Evolutionary conservation across 2,888 invertebrate species (phyloP), one percentile per base, ranked within the genome.

Genomic region (Rugalucina vietnamica): DNA sequence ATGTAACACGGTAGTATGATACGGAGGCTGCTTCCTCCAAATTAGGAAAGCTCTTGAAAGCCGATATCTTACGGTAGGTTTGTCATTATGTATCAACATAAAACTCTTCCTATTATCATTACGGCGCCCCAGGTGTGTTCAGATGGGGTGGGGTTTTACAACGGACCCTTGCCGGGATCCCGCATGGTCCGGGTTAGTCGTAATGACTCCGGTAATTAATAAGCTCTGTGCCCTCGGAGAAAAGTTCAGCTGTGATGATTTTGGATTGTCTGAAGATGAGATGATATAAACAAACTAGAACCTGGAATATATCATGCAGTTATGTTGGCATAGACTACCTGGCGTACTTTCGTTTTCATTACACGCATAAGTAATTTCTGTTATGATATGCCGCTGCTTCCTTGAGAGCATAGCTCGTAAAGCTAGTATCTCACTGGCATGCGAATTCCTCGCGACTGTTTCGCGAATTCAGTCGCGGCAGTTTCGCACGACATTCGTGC

Each of bases 11-110:
- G 32, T 65, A 65, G 34, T 4, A 12, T 65, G 34, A 8, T 29
- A 65, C 65, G 80, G 82, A 75, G 69, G 80, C 74, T 49, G 85
- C 81, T 57, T 87, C 76, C 85, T 78, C 87, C 87, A 87, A 87
- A 87, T 87, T 87, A 80, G 87, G 87, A 87, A 87, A 85, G 76
- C 84, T 73, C 72, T 74, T 84, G 87, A 83, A 87, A 87, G 79
- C 57, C 74, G 87, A 87, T 87, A 87, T 76, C 76, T 65, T 34
- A 34, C 65, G 18, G 34, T 34, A 34, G 65, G 65, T 65, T 65
- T 65, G 65, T 65, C 65, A 65, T 65, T 65, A 65, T 65, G 34
- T 65, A 65, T 65, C 65, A 65, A 34, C 65, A 65, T 10, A 10
- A 32, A 65, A 34, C 65, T 32, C 32, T 27, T 34, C 34, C 34